phyloP scores from a whole-genome alignment of 1,140 invertebrate genomes.

The Drosophila kepulauana region DNA sequence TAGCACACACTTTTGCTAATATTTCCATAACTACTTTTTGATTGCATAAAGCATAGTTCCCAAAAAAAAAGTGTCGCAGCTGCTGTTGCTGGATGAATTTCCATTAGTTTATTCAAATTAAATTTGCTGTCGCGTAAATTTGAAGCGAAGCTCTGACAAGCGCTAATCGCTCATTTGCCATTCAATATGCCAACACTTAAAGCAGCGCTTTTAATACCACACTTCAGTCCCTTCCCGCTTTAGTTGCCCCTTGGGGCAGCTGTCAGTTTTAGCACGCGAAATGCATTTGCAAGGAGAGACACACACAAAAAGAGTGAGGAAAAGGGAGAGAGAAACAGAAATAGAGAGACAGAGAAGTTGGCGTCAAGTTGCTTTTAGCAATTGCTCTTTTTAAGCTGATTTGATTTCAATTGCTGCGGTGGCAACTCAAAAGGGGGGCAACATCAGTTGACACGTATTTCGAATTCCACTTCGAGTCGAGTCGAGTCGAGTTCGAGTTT shows the following conservation, averaged over 20 bases:
- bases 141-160: constrained; percentile 48
- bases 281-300: constrained; percentile 41
- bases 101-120: constrained; percentile 56
- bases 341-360: background rate
- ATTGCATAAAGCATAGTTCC: background rate
- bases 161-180: constrained; percentile 74
- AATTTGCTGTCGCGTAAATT: constrained; percentile 56
- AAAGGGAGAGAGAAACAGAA: background rate
- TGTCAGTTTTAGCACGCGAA: constrained; percentile 45
- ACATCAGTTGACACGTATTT: background rate
- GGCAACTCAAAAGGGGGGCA: constrained; percentile 22
- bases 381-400: constrained; percentile 66
- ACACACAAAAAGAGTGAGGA: background rate
- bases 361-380: constrained; percentile 65
- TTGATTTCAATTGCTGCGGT: constrained; percentile 62
- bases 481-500: background rate
- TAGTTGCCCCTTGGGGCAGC: constrained; percentile 11
- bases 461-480: background rate
- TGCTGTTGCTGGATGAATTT: background rate
- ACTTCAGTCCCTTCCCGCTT: background rate
- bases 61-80: background rate
- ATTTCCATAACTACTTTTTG: background rate
- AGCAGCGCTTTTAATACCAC: constrained; percentile 1
- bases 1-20: background rate
- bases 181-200: constrained; percentile 60